Evolutionary conservation across 2,888 invertebrate species (phyloP).

Genomic region (Cosmorhoe ocellata): DNA sequence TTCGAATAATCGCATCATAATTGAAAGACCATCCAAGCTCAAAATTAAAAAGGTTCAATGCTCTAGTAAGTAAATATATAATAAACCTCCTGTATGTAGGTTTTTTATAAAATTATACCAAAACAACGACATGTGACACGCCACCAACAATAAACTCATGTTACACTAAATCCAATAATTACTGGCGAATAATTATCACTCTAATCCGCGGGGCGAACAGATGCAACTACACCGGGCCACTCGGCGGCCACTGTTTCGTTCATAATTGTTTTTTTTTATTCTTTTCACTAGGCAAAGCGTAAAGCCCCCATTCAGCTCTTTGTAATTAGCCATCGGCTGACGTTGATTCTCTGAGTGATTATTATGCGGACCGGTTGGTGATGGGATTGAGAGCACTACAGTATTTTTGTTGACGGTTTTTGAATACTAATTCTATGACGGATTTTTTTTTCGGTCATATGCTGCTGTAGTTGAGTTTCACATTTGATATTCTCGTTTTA

Average conservation of each 20-base stretch:
- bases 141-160: conserved; percentile 10
- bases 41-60: no score
- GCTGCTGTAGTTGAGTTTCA: no score
- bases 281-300: conserved; percentile 59
- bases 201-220: conserved; percentile 77
- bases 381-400: conserved; percentile 33
- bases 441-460: not conserved
- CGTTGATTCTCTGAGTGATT: conserved; percentile 72
- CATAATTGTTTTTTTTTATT: conserved; percentile 72
- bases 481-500: no score
- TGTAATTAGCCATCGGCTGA: conserved; percentile 76
- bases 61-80: no score
- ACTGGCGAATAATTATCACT: conserved; percentile 78
- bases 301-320: conserved; percentile 73
- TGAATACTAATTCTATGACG: conserved; percentile 9
- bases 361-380: conserved; percentile 61
- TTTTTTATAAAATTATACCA: no score
- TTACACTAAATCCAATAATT: conserved; percentile 73
- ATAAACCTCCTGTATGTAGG: no score
- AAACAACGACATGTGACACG: conserved; percentile 19
- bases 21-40: no score
- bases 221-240: conserved; percentile 80
- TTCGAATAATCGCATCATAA: no score
- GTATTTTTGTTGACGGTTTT: conserved; percentile 27
- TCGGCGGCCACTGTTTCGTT: conserved; percentile 78